Conservation (phyloP, 2,888 invertebrate species). For the Vanessa cardui region DNA sequence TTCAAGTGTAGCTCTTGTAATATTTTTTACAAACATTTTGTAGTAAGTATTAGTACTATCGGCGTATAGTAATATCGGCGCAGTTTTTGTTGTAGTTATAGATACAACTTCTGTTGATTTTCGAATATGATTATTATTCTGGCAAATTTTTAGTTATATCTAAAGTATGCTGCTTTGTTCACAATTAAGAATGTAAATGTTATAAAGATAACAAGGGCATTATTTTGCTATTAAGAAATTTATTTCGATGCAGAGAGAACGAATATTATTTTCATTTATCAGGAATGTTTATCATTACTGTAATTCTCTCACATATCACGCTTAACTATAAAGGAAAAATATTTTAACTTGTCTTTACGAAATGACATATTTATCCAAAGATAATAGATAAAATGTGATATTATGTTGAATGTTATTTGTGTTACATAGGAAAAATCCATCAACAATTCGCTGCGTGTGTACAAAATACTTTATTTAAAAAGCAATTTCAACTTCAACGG, state of each 20-base stretch:
- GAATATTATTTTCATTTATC: slow-evolving; percentile 4
- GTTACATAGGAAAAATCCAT: slow-evolving; percentile 13
- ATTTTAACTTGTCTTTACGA: slow-evolving; percentile 32
- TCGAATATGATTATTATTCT: no score
- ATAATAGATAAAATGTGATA: slow-evolving; percentile 53
- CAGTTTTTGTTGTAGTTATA: no score
- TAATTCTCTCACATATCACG: slow-evolving; percentile 24
- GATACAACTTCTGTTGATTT: no score
- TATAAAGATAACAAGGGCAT: no score
- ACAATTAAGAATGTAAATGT: no score
- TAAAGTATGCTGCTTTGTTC: background rate
- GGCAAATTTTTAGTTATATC: no score
- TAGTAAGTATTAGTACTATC: background rate
- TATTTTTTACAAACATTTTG: slow-evolving; percentile 2
- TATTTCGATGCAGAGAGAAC: background rate
- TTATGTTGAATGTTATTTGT: slow-evolving; percentile 9
- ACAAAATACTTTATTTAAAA: background rate
- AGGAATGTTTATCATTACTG: slow-evolving; percentile 10
- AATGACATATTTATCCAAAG: slow-evolving; percentile 51
- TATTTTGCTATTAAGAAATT: background rate
- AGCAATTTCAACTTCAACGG: background rate
- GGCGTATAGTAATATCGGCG: no score
- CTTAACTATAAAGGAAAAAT: slow-evolving; percentile 29
- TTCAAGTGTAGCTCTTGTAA: slow-evolving; percentile 27
- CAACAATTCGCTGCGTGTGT: background rate